Evolutionary conservation across 23 tunicate genomes (phyloP).

Genomic region (Aplidium turbinatum): DNA sequence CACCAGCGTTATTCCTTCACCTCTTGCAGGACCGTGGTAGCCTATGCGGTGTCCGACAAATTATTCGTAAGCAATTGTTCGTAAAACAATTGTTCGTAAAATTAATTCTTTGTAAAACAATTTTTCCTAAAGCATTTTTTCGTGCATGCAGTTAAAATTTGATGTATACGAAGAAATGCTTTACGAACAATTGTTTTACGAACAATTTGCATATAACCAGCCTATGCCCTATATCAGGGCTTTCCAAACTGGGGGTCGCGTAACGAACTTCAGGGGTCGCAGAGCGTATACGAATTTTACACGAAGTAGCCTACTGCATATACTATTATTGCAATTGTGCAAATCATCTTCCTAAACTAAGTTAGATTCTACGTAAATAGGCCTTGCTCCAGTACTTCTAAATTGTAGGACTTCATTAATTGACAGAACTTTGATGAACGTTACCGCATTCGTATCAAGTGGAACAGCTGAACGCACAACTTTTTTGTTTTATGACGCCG

Average conservation of each 20-base stretch:
- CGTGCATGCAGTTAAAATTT: no score
- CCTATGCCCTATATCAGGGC: slow-evolving; percentile 13
- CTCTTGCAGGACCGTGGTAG: no score
- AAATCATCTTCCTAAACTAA: slow-evolving; percentile 13
- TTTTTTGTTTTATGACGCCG: slow-evolving; percentile 15
- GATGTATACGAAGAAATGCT: no score
- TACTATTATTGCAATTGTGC: slow-evolving; percentile 21
- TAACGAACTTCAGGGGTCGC: slow-evolving; percentile 31
- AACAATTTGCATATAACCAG: no score
- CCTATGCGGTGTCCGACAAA: no score
- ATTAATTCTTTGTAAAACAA: no score
- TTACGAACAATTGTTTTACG: no score
- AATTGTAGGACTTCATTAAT: slow-evolving; percentile 21
- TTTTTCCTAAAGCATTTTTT: no score
- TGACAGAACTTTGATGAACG: slow-evolving; percentile 28
- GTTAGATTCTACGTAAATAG: slow-evolving; percentile 18
- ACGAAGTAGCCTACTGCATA: slow-evolving; percentile 2
- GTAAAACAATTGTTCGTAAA: no score
- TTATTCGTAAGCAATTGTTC: no score
- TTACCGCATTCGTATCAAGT: slow-evolving; percentile 29
- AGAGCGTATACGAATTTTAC: slow-evolving; percentile 29
- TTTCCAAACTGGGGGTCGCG: slow-evolving; percentile 36
- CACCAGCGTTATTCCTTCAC: no score
- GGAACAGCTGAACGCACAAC: slow-evolving; percentile 22
- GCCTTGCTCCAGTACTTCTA: slow-evolving; percentile 21